These are phyloP conservation scores for Drosophila ohnishii DNA, from an alignment of 1,140 invertebrate genomes.

Conservation along the genomic window DNA sequence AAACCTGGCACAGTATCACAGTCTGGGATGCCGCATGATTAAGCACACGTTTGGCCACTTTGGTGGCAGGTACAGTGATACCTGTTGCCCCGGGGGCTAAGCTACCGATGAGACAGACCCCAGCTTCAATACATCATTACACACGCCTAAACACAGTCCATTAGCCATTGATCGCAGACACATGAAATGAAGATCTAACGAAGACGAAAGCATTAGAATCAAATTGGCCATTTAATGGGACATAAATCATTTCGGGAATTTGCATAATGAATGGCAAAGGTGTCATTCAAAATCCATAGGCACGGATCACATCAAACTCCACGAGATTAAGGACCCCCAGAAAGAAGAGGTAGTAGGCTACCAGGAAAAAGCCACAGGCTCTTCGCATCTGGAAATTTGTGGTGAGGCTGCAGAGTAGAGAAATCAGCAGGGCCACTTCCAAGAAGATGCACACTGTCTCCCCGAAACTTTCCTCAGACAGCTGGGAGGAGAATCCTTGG, in stretches of 20 bases:
- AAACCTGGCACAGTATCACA: slow-evolving; percentile 19
- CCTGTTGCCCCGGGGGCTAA: slow-evolving; percentile 13
- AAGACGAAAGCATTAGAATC: slow-evolving; percentile 23
- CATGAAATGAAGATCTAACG: slow-evolving; percentile 37
- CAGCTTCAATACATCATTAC: slow-evolving; percentile 37
- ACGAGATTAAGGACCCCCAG: not conserved
- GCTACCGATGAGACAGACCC: slow-evolving; percentile 19
- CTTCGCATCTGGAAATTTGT: slow-evolving; percentile 33
- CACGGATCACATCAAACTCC: slow-evolving; percentile 2
- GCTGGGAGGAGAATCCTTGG: not conserved
- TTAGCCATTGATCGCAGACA: slow-evolving; percentile 27
- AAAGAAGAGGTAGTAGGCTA: slow-evolving; percentile 19
- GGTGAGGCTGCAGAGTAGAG: slow-evolving; percentile 11
- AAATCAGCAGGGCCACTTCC: slow-evolving; percentile 26
- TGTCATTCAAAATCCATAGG: slow-evolving; percentile 18
- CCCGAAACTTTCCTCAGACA: slow-evolving; percentile 2
- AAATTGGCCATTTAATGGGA: slow-evolving; percentile 36
- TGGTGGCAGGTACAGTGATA: slow-evolving; percentile 30
- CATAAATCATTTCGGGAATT: slow-evolving; percentile 40
- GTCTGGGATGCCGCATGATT: slow-evolving; percentile 29
- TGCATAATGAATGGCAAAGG: slow-evolving; percentile 15
- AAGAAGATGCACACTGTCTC: slow-evolving; percentile 29
- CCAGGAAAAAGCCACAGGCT: slow-evolving; percentile 18
- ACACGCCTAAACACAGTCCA: slow-evolving; percentile 29
- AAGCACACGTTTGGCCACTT: slow-evolving; percentile 49